Percentiles rank a stretch among this genome's conserved stretches.
These are phyloP conservation scores for Micromussa lordhowensis DNA, from an alignment of 92 coral and sea anemone genomes.

Conservation along the genomic window DNA sequence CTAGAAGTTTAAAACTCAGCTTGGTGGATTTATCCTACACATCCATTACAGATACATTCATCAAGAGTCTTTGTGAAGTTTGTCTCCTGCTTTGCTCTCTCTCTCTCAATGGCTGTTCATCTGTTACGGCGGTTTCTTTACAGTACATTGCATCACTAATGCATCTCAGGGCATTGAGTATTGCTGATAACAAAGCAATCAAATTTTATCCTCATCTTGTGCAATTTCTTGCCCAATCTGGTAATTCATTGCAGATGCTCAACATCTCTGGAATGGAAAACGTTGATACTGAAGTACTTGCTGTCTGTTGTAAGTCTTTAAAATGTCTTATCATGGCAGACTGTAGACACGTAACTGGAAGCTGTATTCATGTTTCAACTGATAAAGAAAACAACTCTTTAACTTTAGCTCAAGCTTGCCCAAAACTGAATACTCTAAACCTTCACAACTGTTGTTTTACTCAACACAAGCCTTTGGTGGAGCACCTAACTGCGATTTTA, in stretches of 20 bases:
- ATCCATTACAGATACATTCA: constrained; percentile 24
- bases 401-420: constrained; percentile 69
- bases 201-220: constrained; percentile 49
- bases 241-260: constrained; percentile 49
- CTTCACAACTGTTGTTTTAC: constrained; percentile 67
- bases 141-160: constrained; percentile 39
- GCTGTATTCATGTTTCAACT: constrained; percentile 19
- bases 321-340: constrained; percentile 62
- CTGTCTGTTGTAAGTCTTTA: constrained; percentile 55
- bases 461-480: constrained; percentile 38
- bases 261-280: constrained; percentile 52
- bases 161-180: constrained; percentile 50
- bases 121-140: constrained; percentile 48
- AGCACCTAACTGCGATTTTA: constrained; percentile 66
- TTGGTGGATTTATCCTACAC: constrained; percentile 69
- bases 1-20: constrained; percentile 33
- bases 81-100: constrained; percentile 65
- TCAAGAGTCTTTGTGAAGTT: constrained; percentile 53
- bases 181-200: constrained; percentile 51
- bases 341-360: constrained; percentile 50
- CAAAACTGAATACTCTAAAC: constrained; percentile 55
- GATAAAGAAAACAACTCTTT: neutral
- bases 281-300: constrained; percentile 59
- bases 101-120: constrained; percentile 54
- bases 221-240: constrained; percentile 63